Percentiles rank a stretch among this genome's conserved stretches.
These are phyloP conservation scores for Sesamia nonagrioides DNA, from an alignment of 1,140 invertebrate species.

Conservation along the genomic window DNA sequence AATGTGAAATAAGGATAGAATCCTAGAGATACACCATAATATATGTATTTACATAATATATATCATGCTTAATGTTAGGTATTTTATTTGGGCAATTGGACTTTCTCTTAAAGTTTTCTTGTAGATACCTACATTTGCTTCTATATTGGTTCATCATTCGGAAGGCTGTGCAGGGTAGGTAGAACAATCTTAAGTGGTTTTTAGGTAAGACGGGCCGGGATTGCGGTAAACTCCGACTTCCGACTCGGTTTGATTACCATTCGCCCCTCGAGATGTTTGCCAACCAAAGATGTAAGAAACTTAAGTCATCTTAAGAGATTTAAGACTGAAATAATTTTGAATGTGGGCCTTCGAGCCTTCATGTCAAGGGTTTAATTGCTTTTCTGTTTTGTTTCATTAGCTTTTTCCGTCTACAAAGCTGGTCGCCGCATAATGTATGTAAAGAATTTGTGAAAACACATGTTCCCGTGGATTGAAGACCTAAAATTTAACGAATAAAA, in stretches of 20 bases:
- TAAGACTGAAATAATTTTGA: conserved; percentile 44
- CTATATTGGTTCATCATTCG: conserved; percentile 5
- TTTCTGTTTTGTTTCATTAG: conserved; percentile 10
- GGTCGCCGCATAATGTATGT: neutral
- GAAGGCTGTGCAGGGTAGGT: conserved; percentile 29
- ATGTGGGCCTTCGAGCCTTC: conserved; percentile 15
- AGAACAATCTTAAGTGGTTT: conserved; percentile 54
- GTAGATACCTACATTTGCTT: neutral
- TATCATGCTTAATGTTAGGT: too few relatives aligned
- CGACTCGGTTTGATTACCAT: conserved; percentile 75
- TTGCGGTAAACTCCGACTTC: conserved; percentile 55
- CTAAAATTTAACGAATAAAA: conserved; percentile 15
- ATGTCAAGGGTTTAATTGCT: conserved; percentile 34
- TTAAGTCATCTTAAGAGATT: conserved; percentile 50
- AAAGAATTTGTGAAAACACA: neutral
- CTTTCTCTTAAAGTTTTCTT: neutral
- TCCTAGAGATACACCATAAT: too few relatives aligned
- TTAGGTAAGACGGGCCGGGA: conserved; percentile 54
- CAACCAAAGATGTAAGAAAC: conserved; percentile 62
- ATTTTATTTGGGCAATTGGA: neutral
- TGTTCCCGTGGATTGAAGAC: neutral
- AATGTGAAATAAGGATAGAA: neutral
- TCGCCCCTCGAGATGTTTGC: conserved; percentile 70
- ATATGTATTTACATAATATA: too few relatives aligned
- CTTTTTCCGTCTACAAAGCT: neutral